Conservation (phyloP, 2,113 vertebrate genomes). For the Cavia aperea region DNA sequence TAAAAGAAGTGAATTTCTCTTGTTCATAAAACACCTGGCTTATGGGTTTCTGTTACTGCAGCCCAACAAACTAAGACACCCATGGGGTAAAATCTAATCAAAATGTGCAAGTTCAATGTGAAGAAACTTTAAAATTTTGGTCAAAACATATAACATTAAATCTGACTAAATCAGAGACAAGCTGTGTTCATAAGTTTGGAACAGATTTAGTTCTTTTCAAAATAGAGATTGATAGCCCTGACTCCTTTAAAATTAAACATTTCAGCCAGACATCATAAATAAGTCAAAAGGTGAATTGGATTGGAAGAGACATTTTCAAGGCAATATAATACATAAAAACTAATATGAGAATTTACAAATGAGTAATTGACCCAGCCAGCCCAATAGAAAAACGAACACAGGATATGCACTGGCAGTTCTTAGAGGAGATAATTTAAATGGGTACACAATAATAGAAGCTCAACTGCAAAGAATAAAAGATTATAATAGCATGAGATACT, state of each 20-base stretch:
- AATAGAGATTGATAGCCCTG: background rate
- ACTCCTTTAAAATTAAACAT: background rate
- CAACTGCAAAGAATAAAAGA: background rate
- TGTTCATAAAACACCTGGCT: background rate
- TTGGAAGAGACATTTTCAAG: background rate
- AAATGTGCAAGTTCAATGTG: background rate
- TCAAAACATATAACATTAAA: background rate
- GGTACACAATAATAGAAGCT: background rate
- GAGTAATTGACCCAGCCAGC: background rate
- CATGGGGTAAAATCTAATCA: background rate
- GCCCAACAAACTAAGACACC: background rate
- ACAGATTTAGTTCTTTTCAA: background rate
- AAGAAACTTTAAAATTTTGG: background rate
- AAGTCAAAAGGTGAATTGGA: background rate
- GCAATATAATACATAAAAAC: background rate
- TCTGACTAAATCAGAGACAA: background rate
- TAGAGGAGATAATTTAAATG: background rate
- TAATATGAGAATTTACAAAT: slow-evolving; percentile 8
- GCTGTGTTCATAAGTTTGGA: background rate
- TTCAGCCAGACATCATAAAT: background rate
- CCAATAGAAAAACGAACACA: background rate
- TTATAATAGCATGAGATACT: background rate
- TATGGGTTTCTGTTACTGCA: background rate
- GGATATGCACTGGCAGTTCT: background rate
- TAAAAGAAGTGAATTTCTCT: background rate